These are phyloP conservation scores for Lasioglossum leucozonium DNA, from an alignment of 2,888 invertebrate species.

Conservation along the genomic window DNA sequence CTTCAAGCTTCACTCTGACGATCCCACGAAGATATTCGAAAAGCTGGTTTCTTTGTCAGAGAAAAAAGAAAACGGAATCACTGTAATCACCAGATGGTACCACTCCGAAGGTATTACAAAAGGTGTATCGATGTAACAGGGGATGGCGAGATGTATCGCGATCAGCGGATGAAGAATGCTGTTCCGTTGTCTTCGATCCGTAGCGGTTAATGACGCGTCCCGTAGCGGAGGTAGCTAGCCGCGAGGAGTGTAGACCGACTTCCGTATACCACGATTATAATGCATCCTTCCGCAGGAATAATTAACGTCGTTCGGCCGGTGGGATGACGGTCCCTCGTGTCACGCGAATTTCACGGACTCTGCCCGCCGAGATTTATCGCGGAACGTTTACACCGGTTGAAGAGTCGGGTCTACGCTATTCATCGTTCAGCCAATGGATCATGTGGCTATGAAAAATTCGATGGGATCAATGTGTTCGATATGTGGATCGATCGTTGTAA, in stretches of 20 bases:
- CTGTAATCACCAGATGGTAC: background rate
- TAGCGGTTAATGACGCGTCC: conserved; percentile 33
- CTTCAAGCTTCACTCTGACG: background rate
- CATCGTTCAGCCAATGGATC: conserved; percentile 8
- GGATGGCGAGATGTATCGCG: background rate
- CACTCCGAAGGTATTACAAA: background rate
- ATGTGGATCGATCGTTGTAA: background rate
- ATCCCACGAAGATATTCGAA: background rate
- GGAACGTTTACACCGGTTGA: conserved; percentile 45
- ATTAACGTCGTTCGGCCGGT: conserved; percentile 58
- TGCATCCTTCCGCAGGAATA: conserved; percentile 59
- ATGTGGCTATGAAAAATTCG: conserved; percentile 7
- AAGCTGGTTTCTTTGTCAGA: background rate
- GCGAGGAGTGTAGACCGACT: conserved; percentile 36
- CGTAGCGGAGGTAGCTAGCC: conserved; percentile 20
- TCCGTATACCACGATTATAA: conserved; percentile 50
- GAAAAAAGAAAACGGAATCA: background rate
- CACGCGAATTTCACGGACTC: conserved; percentile 56
- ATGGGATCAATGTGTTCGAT: conserved; percentile 33
- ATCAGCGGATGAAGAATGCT: background rate
- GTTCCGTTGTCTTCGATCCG: background rate
- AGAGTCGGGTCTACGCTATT: conserved; percentile 28
- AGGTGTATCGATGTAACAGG: background rate
- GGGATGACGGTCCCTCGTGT: conserved; percentile 58
- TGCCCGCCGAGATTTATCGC: conserved; percentile 62